phyloP scores from a whole-genome alignment of 2,797 vertebrate species.

The Chelon auratus region DNA sequence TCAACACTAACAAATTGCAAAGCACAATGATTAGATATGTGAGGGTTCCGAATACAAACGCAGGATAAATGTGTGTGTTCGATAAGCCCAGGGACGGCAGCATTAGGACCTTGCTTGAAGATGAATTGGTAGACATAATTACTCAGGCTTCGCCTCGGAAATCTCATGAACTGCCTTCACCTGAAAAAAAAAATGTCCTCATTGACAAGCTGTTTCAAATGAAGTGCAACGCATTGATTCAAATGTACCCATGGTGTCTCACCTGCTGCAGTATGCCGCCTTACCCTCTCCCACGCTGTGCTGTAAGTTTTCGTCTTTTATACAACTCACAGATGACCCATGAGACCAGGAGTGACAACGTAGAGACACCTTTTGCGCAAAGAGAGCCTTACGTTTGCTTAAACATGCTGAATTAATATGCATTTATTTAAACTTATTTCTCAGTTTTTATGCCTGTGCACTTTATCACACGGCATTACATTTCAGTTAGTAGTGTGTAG shows the following conservation, averaged over 20 bases:
- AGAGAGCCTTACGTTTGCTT: not conserved
- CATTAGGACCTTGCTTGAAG: constrained; percentile 33
- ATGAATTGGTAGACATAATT: constrained; percentile 54
- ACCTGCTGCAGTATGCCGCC: constrained; percentile 4
- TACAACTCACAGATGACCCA: constrained; percentile 7
- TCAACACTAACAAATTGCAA: constrained; percentile 68
- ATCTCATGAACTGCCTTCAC: not conserved
- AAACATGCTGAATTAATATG: too few species aligned
- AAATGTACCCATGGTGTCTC: not conserved
- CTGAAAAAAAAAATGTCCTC: constrained; percentile 9
- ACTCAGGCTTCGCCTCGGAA: not conserved
- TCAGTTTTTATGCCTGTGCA: too few species aligned
- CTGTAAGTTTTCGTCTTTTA: constrained; percentile 2
- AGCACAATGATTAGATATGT: constrained; percentile 69
- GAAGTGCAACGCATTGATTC: not conserved
- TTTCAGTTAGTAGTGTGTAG: too few species aligned
- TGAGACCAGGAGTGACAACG: too few species aligned
- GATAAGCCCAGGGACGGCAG: constrained; percentile 57
- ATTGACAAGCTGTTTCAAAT: not conserved
- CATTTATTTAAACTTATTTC: too few species aligned
- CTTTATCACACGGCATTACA: too few species aligned
- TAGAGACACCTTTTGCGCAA: not conserved
- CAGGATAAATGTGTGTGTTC: constrained; percentile 54
- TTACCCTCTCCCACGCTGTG: constrained; percentile 1
- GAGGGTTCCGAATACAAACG: constrained; percentile 67